These are phyloP conservation scores for Molossus molossus DNA, from an alignment of 2,797 vertebrate species.

Conservation along the genomic window DNA sequence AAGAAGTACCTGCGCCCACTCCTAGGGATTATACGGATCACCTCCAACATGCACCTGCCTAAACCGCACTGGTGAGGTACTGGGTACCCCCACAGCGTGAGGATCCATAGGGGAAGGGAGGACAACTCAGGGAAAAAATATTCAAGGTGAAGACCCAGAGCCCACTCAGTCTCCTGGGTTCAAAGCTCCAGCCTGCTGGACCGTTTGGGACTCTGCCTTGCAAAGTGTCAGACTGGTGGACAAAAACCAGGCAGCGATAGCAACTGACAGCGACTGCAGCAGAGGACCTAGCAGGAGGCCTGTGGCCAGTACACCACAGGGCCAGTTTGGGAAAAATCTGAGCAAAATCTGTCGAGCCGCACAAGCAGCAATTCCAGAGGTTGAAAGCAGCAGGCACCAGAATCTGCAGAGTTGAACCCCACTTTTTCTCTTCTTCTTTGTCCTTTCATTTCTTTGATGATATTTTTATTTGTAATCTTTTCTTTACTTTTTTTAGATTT, in stretches of 20 bases:
- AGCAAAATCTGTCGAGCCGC: not conserved
- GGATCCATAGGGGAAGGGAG: not conserved
- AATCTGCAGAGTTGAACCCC: not conserved
- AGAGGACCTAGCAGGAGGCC: not conserved
- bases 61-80: not conserved
- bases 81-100: not conserved
- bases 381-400: not conserved
- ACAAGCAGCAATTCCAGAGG: not conserved
- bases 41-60: not conserved
- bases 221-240: not conserved
- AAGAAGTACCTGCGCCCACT: not conserved
- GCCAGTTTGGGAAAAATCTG: not conserved
- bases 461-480: not conserved
- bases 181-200: not conserved
- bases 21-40: not conserved
- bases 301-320: not conserved
- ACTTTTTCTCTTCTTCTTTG: not conserved
- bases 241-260: not conserved
- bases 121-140: not conserved
- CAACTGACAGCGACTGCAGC: not conserved
- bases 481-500: not conserved
- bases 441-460: not conserved
- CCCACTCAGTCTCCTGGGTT: not conserved
- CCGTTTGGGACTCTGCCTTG: not conserved
- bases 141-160: not conserved